Base-by-base conservation (phyloP, 2,888 invertebrate genomes). In the Sympetrum striolatum region DNA sequence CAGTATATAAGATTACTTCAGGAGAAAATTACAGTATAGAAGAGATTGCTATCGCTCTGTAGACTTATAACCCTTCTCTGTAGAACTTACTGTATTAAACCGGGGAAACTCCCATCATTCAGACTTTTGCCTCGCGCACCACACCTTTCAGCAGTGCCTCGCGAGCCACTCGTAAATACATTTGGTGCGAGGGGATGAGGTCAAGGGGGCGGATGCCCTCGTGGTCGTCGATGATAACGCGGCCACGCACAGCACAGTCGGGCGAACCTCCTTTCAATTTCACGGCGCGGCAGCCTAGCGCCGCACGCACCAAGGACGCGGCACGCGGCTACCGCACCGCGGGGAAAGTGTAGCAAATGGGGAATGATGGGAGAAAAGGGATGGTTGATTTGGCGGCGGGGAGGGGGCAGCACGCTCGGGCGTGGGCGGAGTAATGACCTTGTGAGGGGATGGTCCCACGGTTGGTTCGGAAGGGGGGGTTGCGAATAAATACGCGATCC, bases 351-450 rank as follows among this genome's bases (percentile, higher is more conserved):
- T 58, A 8, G 82, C 31, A 73, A 73, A 73, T 73, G 73, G 86
- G 64, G 60, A 86, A 37, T 86, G 86, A 31, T 60, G 60, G 86
- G 37, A 35, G 37, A 60, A n/a, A 18, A 35, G 86, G 37, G 35
- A 12, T 12, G 60, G 60, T 73, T 73, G 73, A 73, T 73, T 73
- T 35, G 86, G 86, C 35, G 5, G 86, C 58, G 35, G 18, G 22
- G 60, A 12, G 82, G 31, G 82, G 53, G 58, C 10, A 25, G 82
- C n/a, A 25, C 53, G 14, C 6, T 35, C 53, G 37, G 60, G 60
- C 37, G 86, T 35, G n/a, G 86, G 86, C 60, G 86, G 86, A 86
- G 58, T 86, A 86, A 86, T 86, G 86, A 86, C 86, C 86, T 86
- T 60, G 86, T 39, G 86, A 60, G 37, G 58, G 86, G 86, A 86